These are phyloP conservation scores for Malurus alboscapulatus DNA, from an alignment of 2,113 vertebrate genomes.

Conservation along the genomic window DNA sequence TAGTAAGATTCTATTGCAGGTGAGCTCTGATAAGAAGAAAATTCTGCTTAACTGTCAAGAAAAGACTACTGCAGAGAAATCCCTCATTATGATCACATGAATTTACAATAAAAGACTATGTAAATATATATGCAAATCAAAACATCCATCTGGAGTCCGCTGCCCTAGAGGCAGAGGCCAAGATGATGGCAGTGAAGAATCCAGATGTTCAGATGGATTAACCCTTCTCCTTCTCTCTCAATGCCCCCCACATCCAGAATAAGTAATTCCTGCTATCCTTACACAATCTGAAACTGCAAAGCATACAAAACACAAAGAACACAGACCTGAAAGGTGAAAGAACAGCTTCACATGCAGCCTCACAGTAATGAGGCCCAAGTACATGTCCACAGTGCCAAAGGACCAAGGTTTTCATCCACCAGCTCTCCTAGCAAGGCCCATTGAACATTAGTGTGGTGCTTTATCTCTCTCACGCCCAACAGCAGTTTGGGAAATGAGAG, in stretches of 20 bases:
- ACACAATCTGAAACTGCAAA: not conserved
- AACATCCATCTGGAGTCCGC: not conserved
- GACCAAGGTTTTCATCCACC: not conserved
- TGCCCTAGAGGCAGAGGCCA: not conserved
- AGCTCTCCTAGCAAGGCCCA: conserved; percentile 20
- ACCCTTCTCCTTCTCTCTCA: not conserved
- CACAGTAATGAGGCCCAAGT: not conserved
- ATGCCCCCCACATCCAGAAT: not conserved
- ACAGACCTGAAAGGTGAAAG: not conserved
- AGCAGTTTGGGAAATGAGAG: conserved; percentile 16
- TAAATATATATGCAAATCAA: conserved; percentile 46
- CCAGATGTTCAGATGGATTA: not conserved
- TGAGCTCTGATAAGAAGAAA: conserved; percentile 6
- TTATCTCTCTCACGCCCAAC: not conserved
- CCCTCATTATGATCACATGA: not conserved
- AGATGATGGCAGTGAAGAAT: not conserved
- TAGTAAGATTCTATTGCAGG: not conserved
- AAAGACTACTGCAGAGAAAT: not conserved
- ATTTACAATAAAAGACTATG: not conserved
- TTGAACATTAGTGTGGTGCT: conserved; percentile 16
- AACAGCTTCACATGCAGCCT: not conserved
- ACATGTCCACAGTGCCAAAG: not conserved
- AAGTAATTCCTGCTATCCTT: not conserved
- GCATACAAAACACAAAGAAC: not conserved
- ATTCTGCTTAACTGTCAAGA: not conserved